Evolutionary conservation across 2,113 vertebrate genomes (phyloP), one percentile per base, ranked within the genome.

Genomic region (Hippocampus guttulatus): DNA sequence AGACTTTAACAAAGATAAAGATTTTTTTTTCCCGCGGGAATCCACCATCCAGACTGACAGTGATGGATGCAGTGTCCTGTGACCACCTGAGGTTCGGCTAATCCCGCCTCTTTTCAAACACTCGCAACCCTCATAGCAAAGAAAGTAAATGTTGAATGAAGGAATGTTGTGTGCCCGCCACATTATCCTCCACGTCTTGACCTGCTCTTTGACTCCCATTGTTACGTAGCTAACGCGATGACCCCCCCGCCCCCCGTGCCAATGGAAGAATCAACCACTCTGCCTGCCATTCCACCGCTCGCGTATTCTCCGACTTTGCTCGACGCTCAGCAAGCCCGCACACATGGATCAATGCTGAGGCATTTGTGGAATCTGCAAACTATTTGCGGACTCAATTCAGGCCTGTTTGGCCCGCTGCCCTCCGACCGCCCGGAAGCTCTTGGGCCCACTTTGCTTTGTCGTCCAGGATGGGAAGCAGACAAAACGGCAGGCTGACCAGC

Each of bases 311-410:
- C 85, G 85, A 86, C 81, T 78, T 87, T 83, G 87, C 38, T 57
- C 2, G 4, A 25, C 77, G 12, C 18, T 63, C 74, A 77, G 75
- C 73, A 3, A 14, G 43, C 43, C 81, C 77, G 38, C 84, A 84
- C 87, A 85, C 79, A 75, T 60, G 63, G 84, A 85, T 72, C 75
- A 73, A 88, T 84, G 81, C 79, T 33, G n/a, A 78, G 88, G 87
- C 65, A 90, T 91, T 73, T 82, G 64, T 49, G 88, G 90, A 92
- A 92, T 92, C 75, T 77, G 77, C 51, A 66, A 76, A 84, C 72
- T 87, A 88, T 88, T 87, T 87, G 87, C 71, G 1, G 41, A 73
- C 70, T 87, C 69, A 80, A 83, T 88, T 88, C 57, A 78, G 65
- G 52, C 60, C 43, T 38, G 33, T 52, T 72, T 72, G 87, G 86